These are phyloP conservation scores for Remorina albescens DNA, from an alignment of 2,797 vertebrate genomes.

Conservation along the genomic window DNA sequence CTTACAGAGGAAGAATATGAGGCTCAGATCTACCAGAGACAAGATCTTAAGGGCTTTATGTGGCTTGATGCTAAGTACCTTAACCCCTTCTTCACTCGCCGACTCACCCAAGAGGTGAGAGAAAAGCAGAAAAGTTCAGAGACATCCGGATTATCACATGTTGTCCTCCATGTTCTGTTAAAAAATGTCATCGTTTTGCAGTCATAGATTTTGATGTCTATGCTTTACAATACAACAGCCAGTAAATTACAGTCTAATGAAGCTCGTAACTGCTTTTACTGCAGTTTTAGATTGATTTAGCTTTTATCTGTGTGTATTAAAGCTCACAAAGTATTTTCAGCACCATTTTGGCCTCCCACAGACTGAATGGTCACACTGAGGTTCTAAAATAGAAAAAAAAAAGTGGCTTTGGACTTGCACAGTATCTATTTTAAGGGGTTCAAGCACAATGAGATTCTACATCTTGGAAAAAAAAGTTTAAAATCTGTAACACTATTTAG, in stretches of 20 bases:
- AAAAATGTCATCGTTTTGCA: constrained; percentile 1
- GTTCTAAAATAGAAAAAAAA: neutral
- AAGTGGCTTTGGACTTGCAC: neutral
- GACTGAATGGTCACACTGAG: neutral
- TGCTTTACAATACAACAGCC: neutral
- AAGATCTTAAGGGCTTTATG: constrained; percentile 98
- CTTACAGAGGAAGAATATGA: constrained; percentile 98
- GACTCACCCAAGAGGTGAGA: constrained; percentile 95
- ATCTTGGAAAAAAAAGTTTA: neutral
- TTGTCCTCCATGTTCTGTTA: neutral
- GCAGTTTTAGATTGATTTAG: neutral
- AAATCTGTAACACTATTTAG: neutral
- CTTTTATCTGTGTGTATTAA: no score
- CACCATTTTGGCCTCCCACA: neutral
- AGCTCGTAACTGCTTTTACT: neutral
- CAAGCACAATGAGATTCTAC: neutral
- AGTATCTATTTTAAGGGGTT: neutral
- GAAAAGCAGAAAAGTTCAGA: neutral
- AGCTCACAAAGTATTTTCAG: no score
- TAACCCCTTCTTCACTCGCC: constrained; percentile 97
- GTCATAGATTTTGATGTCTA: neutral
- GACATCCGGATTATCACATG: neutral
- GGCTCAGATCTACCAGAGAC: constrained; percentile 93
- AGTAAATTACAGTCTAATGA: neutral
- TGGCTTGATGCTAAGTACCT: constrained; percentile 98